Evolutionary conservation across 2,888 invertebrate genomes (phyloP).

Genomic region (Lasioglossum vierecki): DNA sequence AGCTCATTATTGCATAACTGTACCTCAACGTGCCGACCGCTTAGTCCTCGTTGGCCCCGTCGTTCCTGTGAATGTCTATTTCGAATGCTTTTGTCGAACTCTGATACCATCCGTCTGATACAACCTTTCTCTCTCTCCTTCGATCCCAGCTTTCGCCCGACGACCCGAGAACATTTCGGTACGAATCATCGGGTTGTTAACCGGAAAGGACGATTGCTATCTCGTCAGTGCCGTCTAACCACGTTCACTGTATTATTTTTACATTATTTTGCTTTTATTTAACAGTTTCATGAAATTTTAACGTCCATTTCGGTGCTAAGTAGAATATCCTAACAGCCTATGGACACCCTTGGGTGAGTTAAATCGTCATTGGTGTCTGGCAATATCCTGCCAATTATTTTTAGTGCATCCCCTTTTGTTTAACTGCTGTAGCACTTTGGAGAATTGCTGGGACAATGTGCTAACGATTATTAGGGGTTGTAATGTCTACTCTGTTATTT

Average conservation of each 20-base stretch:
- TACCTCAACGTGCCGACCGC: slow-evolving; percentile 71
- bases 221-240: neutral
- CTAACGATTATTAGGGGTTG: neutral
- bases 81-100: slow-evolving; percentile 47
- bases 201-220: neutral
- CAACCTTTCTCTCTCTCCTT: neutral
- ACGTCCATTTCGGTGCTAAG: neutral
- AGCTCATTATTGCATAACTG: slow-evolving; percentile 83
- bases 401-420: neutral
- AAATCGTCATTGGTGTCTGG: neutral
- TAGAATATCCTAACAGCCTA: neutral
- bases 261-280: neutral
- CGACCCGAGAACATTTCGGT: too few relatives aligned
- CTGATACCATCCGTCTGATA: slow-evolving; percentile 28
- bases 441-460: neutral
- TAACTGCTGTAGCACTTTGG: neutral
- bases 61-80: slow-evolving; percentile 60
- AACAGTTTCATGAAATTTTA: neutral
- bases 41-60: slow-evolving; percentile 62
- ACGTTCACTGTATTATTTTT: neutral
- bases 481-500: neutral
- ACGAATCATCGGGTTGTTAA: neutral
- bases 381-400: neutral
- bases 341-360: neutral
- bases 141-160: neutral